Base-by-base conservation (phyloP, 64 coral and sea anemone species). In the Pocillopora damicornis region DNA sequence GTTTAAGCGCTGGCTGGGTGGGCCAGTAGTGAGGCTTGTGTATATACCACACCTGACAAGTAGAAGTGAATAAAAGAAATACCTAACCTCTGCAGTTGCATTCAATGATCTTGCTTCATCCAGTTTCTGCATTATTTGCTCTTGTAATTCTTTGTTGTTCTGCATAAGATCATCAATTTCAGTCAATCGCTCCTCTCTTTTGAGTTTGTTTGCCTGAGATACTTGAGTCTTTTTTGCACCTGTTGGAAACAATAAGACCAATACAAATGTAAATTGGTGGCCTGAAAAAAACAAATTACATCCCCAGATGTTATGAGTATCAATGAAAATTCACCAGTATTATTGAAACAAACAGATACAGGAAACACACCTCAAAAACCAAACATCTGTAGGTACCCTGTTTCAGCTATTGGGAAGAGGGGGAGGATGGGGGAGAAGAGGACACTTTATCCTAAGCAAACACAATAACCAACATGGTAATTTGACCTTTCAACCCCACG, bases 201-300 rank as follows among this genome's bases (percentile, higher is more conserved):
- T 96, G 66, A 79, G 20, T 79, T 96, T 96, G 83, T 96, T 96
- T 63, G 92, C 91, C 71, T 93, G 94, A 35, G 94, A 85, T 13
- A 76, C 82, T 38, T 90, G 75, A 59, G 88, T 91, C 45, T 93
- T 93, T 15, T 96, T 96, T 0, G 82, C 61, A 83, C 51, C 81
- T 83, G 61, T 45, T 82, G 57, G 8, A 51, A 38, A 73, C 67
- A 71, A n/a, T 11, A 71, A 15, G 22, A 7, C 42, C 42, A 51
- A 25, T 23, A 71, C 67, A 71, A 7, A n/a, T 8, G 7, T n/a
- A 23, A 25, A 23, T 71, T n/a, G 25, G n/a, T 11, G 0, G 11
- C 8, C 20, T 4, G 22, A 71, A 71, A 25, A n/a, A n/a, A 5
- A 23, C 6, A 71, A 11, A 30, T 23, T 71, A n/a, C 0, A 26